Evolutionary conservation across 2,113 vertebrate genomes (phyloP).

Genomic region (Amphiprion percula): DNA sequence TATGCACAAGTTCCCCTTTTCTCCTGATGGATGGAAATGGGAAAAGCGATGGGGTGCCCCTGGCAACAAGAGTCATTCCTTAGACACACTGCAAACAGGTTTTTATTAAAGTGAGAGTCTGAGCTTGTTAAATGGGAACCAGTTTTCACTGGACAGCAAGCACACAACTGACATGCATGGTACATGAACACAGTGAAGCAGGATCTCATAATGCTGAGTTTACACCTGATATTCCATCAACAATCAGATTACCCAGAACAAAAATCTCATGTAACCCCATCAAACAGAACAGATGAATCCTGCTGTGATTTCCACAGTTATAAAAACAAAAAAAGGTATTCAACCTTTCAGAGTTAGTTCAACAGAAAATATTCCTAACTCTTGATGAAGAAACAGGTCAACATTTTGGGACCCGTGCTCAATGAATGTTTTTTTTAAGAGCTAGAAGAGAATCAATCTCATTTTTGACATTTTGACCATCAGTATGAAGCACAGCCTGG

Average conservation of each 20-base stretch:
- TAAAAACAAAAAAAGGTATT: neutral
- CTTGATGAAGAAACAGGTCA: no score
- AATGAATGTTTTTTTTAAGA: no score
- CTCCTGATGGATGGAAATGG: constrained; percentile 75
- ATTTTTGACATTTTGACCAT: no score
- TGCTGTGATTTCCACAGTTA: neutral
- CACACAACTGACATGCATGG: neutral
- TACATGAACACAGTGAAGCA: neutral
- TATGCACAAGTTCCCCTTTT: constrained; percentile 83
- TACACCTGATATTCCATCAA: neutral
- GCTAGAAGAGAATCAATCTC: no score
- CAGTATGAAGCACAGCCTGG: no score
- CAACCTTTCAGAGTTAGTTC: no score
- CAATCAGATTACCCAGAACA: neutral
- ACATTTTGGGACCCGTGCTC: no score
- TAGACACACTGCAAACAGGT: constrained; percentile 63
- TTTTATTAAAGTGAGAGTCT: constrained; percentile 34
- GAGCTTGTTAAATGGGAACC: constrained; percentile 37
- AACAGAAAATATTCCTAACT: no score
- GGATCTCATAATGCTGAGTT: constrained; percentile 3
- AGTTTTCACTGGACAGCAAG: neutral
- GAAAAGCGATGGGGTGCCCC: constrained; percentile 64
- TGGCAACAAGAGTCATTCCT: constrained; percentile 62
- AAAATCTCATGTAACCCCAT: neutral
- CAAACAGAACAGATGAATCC: constrained; percentile 29